These are phyloP conservation scores for Buathra laborator DNA, from an alignment of 2,888 invertebrate genomes.

Conservation along the genomic window DNA sequence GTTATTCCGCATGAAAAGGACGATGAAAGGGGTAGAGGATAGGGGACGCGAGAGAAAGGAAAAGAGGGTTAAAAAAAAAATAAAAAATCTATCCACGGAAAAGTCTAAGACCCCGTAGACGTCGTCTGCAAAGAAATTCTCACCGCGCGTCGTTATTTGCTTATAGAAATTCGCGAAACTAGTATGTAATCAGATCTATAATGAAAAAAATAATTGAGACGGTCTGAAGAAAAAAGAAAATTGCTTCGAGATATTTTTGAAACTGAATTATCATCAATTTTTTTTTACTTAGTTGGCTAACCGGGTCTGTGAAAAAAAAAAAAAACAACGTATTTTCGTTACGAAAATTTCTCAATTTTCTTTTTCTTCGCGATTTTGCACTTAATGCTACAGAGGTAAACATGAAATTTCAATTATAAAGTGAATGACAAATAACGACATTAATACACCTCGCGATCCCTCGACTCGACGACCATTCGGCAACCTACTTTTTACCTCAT, in stretches of 20 bases:
- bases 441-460: not conserved
- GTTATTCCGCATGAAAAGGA: constrained; percentile 67
- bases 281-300: not conserved
- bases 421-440: not conserved
- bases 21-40: constrained; percentile 57
- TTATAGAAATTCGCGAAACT: not conserved
- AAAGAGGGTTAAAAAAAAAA: constrained; percentile 29
- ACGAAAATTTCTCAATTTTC: not conserved
- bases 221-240: not conserved
- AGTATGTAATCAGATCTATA: not conserved
- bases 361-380: not conserved
- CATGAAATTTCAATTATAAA: not conserved
- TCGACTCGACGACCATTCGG: not conserved
- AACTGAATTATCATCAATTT: not conserved
- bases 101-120: constrained; percentile 9
- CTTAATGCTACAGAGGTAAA: not conserved
- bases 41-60: constrained; percentile 19
- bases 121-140: not conserved
- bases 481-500: not conserved
- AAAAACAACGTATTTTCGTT: not conserved
- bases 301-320: not conserved
- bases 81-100: constrained; percentile 6
- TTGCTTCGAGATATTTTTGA: not conserved
- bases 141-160: not conserved
- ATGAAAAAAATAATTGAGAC: not conserved